Evolutionary conservation across 2,888 invertebrate genomes (phyloP), one percentile per base, ranked within the genome.

Genomic region (Syrphus vitripennis): DNA sequence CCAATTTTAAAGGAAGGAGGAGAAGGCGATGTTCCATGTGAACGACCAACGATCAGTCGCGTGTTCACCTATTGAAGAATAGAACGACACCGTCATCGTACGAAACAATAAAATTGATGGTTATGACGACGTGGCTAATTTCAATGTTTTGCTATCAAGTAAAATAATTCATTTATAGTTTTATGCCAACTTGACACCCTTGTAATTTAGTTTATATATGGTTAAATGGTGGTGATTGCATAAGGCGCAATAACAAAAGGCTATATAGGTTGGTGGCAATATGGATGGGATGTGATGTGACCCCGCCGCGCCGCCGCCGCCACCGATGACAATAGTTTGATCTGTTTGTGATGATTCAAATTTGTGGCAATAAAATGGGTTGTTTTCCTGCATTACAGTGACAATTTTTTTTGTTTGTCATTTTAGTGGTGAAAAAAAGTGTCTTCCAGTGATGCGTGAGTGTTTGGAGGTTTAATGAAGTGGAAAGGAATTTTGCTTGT

Each of bases 51-150:
- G 89, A 88, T 88, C 88, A 81, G 88, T 71, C 90, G 90, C 89
- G 89, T 88, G 65, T 26, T 89, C 82, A 3, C 1, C 78, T 82
- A n/a, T n/a, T n/a, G 67, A 76, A 71, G 72, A 42, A 72, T 61
- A 37, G 57, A 69, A 71, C 75, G 59, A 70, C 42, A 7, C 19
- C 19, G 19, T 19, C 24, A 3, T 61, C 14, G 6, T 53, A 14
- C 2, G 2, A 1, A 2, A 12, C 50, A 84, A 14, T n/a, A n/a
- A 24, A 9, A 9, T 34, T 12, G 34, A n/a, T n/a, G n/a, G n/a
- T 31, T 31, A 89, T 89, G n/a, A n/a, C 90, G 91, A 91, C 91
- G 89, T 90, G 88, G 92, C 92, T 92, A 92, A 92, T 92, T 92
- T 92, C 78, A 82, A 88, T 89, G 89, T 90, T 89, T 84, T 79